phyloP scores from a whole-genome alignment of 1,140 invertebrate genomes.

The Lordiphosa collinella region DNA sequence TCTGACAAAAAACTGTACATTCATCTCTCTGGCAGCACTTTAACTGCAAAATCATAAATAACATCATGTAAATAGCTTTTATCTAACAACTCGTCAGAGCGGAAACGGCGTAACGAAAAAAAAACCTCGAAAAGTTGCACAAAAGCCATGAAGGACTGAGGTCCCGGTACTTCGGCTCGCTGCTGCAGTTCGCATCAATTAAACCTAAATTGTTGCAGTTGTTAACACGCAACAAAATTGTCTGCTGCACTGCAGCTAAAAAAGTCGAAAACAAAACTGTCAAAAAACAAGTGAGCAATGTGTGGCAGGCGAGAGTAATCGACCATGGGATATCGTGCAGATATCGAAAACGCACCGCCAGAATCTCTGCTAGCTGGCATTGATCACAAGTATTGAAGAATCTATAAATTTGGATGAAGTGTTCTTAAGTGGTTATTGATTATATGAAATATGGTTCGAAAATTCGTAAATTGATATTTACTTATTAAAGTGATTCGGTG shows the following conservation, averaged over 20 bases:
- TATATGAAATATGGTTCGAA: too few relatives aligned
- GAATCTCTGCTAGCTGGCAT: too few relatives aligned
- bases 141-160: constrained; percentile 36
- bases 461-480: too few relatives aligned
- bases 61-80: constrained; percentile 78
- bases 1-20: constrained; percentile 13
- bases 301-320: background rate
- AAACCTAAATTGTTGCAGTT: constrained; percentile 78
- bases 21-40: constrained; percentile 60
- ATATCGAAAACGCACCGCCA: too few relatives aligned
- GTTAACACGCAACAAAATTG: constrained; percentile 78
- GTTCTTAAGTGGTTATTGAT: too few relatives aligned
- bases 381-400: too few relatives aligned
- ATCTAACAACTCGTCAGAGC: constrained; percentile 75
- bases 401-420: too few relatives aligned
- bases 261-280: constrained; percentile 35
- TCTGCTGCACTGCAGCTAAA: constrained; percentile 71
- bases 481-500: too few relatives aligned
- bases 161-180: constrained; percentile 58
- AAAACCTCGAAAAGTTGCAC: constrained; percentile 56
- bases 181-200: constrained; percentile 69
- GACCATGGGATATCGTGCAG: too few relatives aligned
- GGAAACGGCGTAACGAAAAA: constrained; percentile 41
- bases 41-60: constrained; percentile 77
- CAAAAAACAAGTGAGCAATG: constrained; percentile 14